Conservation (phyloP, 2,888 invertebrate genomes). For the Xylota segnis region DNA sequence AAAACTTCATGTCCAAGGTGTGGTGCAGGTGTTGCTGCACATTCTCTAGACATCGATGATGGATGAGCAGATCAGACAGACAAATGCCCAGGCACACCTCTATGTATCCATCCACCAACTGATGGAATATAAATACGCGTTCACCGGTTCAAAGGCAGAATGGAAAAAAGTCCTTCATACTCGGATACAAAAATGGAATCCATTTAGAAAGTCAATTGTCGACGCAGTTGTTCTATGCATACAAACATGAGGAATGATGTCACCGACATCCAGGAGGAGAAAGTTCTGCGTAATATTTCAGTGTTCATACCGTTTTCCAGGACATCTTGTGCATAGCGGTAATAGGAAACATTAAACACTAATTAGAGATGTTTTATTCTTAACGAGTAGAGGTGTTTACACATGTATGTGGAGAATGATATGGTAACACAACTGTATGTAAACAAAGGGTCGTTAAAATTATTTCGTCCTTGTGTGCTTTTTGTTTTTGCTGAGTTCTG, state of each 20-base stretch:
- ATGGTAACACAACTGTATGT: slow-evolving; percentile 17
- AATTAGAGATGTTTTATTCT: slow-evolving; percentile 66
- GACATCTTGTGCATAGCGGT: slow-evolving; percentile 34
- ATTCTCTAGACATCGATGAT: slow-evolving; percentile 63
- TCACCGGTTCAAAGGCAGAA: neutral
- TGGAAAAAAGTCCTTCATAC: slow-evolving; percentile 26
- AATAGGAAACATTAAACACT: slow-evolving; percentile 63
- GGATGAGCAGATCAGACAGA: slow-evolving; percentile 64
- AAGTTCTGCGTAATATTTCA: slow-evolving; percentile 51
- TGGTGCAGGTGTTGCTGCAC: slow-evolving; percentile 13
- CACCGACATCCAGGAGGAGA: slow-evolving; percentile 13
- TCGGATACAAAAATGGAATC: slow-evolving; percentile 64
- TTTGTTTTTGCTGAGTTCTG: neutral
- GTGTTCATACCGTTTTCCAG: slow-evolving; percentile 28
- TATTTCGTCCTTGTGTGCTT: slow-evolving; percentile 16
- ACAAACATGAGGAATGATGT: slow-evolving; percentile 44
- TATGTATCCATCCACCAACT: slow-evolving; percentile 16
- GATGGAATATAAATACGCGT: slow-evolving; percentile 40
- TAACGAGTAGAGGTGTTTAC: slow-evolving; percentile 17
- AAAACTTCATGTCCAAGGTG: slow-evolving; percentile 50
- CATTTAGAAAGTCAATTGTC: slow-evolving; percentile 70
- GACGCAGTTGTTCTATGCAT: slow-evolving; percentile 34
- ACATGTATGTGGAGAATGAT: neutral
- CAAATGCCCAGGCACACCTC: slow-evolving; percentile 30
- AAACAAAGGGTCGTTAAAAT: slow-evolving; percentile 57